Base-by-base conservation (phyloP, 2,113 vertebrate genomes). In the Petrocephalus zakoni region DNA sequence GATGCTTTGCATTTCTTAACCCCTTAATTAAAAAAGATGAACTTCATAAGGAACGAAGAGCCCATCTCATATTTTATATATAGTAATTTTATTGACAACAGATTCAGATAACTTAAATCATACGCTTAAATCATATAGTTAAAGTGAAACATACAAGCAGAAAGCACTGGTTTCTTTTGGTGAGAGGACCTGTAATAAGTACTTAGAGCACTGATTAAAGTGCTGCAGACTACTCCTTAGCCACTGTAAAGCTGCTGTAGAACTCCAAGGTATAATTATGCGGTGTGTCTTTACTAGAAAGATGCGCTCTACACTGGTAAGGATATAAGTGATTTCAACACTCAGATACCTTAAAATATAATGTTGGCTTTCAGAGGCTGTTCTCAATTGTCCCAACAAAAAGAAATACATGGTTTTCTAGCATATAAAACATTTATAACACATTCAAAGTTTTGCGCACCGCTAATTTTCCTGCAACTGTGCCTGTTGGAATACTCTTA, bases 211-310 rank as follows among this genome's bases (percentile, higher is more conserved):
- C 91, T 92, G 89, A 90, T 90, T 92, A 58, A 87, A 90, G 75
- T 49, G 72, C 78, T 85, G 83, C 61, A 87, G 87, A 87, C 85
- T 85, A 91, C 93, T 94, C 91, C 93, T 92, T 90, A 88, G 90
- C 88, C 90, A 92, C 90, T 90, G 91, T 92, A 91, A 93, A 91
- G 91, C 78, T 82, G 75, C 5, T 88, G 84, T 89, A 91, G 85
- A 89, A 25, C 37, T 55, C 86, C 92, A 93, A 93, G 93, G 92
- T 92, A 89, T 91, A 92, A 93, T 94, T 93, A 92, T 90, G 72
- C 47, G 88, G 91, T 88, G 92, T 91, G 88, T 58, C 75, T 88
- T 82, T 42, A 58, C 42, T 42, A 34, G 87, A 29, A 56, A 53
- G 51, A 88, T 53, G n/a, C 51, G 81, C 88, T 89, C 89, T 84